Conservation (phyloP, 2,888 invertebrate genomes). For the Xanthorhoe spadicearia region DNA sequence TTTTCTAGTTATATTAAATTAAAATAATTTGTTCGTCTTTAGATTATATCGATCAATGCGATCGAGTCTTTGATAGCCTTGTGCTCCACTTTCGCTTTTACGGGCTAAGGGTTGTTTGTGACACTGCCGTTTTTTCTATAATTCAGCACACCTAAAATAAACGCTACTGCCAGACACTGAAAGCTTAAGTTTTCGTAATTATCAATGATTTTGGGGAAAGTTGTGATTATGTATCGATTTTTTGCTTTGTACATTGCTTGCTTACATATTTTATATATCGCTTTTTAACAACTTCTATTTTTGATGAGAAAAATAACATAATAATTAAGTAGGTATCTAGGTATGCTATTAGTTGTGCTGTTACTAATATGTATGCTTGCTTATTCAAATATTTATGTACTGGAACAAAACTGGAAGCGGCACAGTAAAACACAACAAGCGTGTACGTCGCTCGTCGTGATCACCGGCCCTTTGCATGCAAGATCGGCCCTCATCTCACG, state of each 20-base stretch:
- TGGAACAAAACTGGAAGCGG: conserved; percentile 6
- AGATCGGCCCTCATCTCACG: conserved; percentile 58
- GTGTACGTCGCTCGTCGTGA: conserved; percentile 16
- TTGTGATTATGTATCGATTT: background rate
- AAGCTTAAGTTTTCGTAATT: background rate
- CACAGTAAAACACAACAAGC: conserved; percentile 14
- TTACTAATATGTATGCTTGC: background rate
- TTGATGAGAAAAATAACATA: too few species aligned
- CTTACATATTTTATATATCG: background rate
- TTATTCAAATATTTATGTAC: conserved; percentile 1
- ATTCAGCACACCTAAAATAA: conserved; percentile 33
- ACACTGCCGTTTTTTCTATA: conserved; percentile 47
- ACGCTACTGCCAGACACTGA: conserved; percentile 11
- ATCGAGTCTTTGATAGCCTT: conserved; percentile 60
- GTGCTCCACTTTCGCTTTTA: conserved; percentile 67
- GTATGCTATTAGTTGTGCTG: background rate
- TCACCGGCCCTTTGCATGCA: conserved; percentile 50
- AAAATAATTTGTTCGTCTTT: conserved; percentile 46
- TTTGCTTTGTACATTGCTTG: background rate
- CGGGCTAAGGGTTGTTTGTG: conserved; percentile 57
- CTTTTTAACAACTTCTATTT: background rate
- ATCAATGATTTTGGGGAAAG: conserved; percentile 4
- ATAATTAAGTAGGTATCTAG: too few species aligned
- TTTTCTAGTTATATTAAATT: conserved; percentile 30
- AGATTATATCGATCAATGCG: conserved; percentile 55